Evolutionary conservation across 2,797 vertebrate genomes (phyloP), one percentile per base, ranked within the genome.

Genomic region (Champsocephalus esox): DNA sequence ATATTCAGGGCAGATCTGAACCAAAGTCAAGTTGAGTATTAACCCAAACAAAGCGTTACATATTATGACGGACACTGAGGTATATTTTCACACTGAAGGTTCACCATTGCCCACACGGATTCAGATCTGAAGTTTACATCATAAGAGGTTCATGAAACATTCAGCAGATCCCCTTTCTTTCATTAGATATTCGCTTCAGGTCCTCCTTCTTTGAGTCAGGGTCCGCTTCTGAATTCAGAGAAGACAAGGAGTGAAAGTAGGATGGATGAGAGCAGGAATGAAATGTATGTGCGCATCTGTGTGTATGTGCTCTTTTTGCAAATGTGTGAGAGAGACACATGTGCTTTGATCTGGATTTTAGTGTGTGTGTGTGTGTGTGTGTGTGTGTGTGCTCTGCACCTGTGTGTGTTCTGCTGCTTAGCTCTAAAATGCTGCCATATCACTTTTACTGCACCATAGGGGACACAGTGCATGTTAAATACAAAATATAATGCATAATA

Each of bases 141-240:
- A 84, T 84, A 86, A 90, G 64, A 59, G 63, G 73, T 57, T 66
- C 43, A 90, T 92, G 60, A 92, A 93, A 91, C 86, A 92, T 93
- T 90, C 72, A 91, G 56, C 58, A 79, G 67, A 69, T 70, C 51
- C 55, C 32, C 76, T 76, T 76, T 70, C 65, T 28, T 66, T 66
- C 57, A 82, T 85, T 70, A 83, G 21, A 82, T 78, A 88, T 81
- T 84, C 60, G 3, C 78, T 84, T 76, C 62, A 67, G 74, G 75
- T 68, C 66, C 54, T 69, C 44, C 14, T 19, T 19, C 66, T 74
- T 68, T 46, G 52, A 81, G 48, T 77, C 34, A 1, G 28, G 52
- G 34, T 73, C 73, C 65, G 65, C 61, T 63, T 87, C 70, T 84
- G 66, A 66, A 86, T 85, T 86, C 75, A 76, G 66, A 63, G 58